phyloP scores from a whole-genome alignment of 2,888 invertebrate species.

The Scelioninae gen. 1 region DNA sequence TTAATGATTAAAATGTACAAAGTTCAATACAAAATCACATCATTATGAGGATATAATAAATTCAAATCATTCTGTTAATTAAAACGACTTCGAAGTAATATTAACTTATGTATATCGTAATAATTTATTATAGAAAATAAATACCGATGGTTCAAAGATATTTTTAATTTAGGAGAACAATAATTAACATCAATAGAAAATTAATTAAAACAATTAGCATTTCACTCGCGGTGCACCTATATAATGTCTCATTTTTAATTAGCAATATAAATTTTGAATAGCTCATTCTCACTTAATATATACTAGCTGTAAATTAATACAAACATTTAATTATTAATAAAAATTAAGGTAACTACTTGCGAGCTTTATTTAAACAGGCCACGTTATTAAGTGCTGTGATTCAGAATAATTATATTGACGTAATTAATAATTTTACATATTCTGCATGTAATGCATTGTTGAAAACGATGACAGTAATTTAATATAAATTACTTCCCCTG shows the following conservation, averaged over 20 bases:
- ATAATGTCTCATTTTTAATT: slow-evolving; percentile 21
- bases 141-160: background rate
- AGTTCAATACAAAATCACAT: too few relatives aligned
- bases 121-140: slow-evolving; percentile 3
- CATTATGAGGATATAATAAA: too few relatives aligned
- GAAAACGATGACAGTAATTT: slow-evolving; percentile 31
- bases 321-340: slow-evolving; percentile 2
- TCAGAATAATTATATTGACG: slow-evolving; percentile 7
- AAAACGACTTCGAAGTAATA: too few relatives aligned
- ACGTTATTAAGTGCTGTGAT: slow-evolving; percentile 1
- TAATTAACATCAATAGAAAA: slow-evolving; percentile 30
- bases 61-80: too few relatives aligned
- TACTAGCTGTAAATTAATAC: background rate
- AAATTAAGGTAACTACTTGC: background rate
- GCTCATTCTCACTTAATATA: slow-evolving; percentile 5
- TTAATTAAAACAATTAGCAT: slow-evolving; percentile 34
- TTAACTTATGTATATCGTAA: too few relatives aligned
- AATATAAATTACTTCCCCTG: slow-evolving; percentile 45
- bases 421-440: slow-evolving; percentile 30
- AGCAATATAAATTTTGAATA: slow-evolving; percentile 17
- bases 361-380: background rate
- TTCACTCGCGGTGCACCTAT: background rate
- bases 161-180: slow-evolving; percentile 2
- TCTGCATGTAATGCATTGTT: background rate
- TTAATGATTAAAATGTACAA: too few relatives aligned